Evolutionary conservation across 2,113 vertebrate species (phyloP).

Genomic region (Tychaedon coryphoeus): DNA sequence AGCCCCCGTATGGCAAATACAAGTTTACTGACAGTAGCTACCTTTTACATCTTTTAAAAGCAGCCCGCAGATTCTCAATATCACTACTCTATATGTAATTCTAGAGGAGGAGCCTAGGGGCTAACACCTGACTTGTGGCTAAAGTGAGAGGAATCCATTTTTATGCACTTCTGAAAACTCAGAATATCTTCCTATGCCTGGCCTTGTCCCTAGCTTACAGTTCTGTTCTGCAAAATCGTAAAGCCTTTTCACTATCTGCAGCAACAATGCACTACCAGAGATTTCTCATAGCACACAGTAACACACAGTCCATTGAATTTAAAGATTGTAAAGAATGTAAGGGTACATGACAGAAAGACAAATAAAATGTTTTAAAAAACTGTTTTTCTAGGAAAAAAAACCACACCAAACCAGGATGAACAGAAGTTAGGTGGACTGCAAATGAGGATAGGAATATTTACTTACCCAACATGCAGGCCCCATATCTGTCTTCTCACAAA

Average conservation of each 20-base stretch:
- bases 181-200: background rate
- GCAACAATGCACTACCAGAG: background rate
- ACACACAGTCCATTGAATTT: background rate
- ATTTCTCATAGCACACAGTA: background rate
- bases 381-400: background rate
- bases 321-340: background rate
- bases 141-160: background rate
- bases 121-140: background rate
- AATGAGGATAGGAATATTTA: background rate
- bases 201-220: background rate
- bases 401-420: background rate
- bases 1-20: background rate
- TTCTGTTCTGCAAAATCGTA: background rate
- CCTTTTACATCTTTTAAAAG: background rate
- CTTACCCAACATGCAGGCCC: fast-evolving
- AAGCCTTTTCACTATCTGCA: background rate
- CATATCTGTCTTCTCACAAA: fast-evolving
- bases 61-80: background rate
- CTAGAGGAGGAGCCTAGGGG: background rate
- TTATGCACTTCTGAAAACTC: background rate
- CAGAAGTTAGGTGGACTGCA: fast-evolving
- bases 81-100: background rate
- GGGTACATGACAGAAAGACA: background rate
- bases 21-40: background rate
- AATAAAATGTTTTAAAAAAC: background rate